Conservation (phyloP, 1,140 invertebrate species). For the Drosophila parvula region DNA sequence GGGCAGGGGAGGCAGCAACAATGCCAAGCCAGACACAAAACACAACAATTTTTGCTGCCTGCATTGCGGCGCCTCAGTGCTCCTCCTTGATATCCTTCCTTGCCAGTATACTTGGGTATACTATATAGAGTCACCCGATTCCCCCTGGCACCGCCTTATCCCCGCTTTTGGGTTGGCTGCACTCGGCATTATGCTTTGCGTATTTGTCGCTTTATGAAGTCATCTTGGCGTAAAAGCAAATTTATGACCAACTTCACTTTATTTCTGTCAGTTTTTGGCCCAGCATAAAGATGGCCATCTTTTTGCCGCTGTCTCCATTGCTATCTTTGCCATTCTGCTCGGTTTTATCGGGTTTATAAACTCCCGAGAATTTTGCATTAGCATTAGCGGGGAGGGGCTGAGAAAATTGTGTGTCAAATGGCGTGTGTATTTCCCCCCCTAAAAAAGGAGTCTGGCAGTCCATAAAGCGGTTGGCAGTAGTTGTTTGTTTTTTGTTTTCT, state of each 20-base stretch:
- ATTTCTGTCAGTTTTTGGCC: constrained; percentile 76
- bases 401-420: constrained; percentile 29
- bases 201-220: constrained; percentile 82
- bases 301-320: constrained; percentile 31
- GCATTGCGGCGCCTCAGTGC: constrained; percentile 61
- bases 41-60: constrained; percentile 72
- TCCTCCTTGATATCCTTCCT: constrained; percentile 10
- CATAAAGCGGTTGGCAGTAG: constrained; percentile 20
- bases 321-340: constrained; percentile 20
- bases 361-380: constrained; percentile 49
- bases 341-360: constrained; percentile 49
- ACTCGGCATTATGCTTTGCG: constrained; percentile 79
- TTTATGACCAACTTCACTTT: constrained; percentile 82
- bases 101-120: neutral
- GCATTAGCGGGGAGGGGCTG: constrained; percentile 22
- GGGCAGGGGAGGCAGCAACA: constrained; percentile 35
- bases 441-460: constrained; percentile 8
- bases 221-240: constrained; percentile 82
- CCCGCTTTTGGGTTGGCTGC: constrained; percentile 53
- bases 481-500: constrained; percentile 2
- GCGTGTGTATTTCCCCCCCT: constrained; percentile 14
- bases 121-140: neutral
- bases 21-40: constrained; percentile 75
- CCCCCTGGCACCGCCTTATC: constrained; percentile 9
- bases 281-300: constrained; percentile 67